Percentiles rank a stretch among this genome's conserved stretches.
Evolutionary conservation across 1,140 invertebrate species (phyloP).

Genomic region (Drosophila aff.): DNA sequence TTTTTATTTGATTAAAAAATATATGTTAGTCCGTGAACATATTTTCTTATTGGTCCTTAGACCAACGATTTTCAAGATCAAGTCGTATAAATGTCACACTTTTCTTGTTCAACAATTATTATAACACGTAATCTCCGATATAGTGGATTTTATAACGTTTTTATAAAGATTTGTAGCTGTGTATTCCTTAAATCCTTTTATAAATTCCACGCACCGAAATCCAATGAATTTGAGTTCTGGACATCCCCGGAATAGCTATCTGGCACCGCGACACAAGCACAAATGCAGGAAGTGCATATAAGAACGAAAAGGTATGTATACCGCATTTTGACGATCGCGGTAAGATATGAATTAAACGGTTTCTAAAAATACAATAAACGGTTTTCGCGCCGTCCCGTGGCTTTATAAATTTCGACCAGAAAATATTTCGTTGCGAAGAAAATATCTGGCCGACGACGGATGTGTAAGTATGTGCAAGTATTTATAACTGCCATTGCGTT

Average conservation of each 20-base stretch:
- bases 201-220: constrained; percentile 76
- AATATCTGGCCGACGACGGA: constrained; percentile 24
- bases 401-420: constrained; percentile 55
- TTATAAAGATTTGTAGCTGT: neutral
- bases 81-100: neutral
- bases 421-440: constrained; percentile 37
- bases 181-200: neutral
- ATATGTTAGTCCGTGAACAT: neutral
- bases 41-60: too few species aligned
- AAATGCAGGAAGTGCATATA: constrained; percentile 28
- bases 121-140: neutral
- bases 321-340: constrained; percentile 48
- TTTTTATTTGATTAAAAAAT: neutral
- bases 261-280: constrained; percentile 18
- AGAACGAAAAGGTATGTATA: constrained; percentile 31
- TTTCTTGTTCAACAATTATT: neutral
- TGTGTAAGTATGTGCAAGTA: constrained; percentile 49
- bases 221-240: constrained; percentile 82
- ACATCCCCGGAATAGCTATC: constrained; percentile 86
- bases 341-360: constrained; percentile 35
- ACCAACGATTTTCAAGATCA: neutral
- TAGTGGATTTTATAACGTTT: too few species aligned
- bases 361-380: constrained; percentile 67
- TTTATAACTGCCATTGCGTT: constrained; percentile 43
- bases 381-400: constrained; percentile 15